phyloP scores from a whole-genome alignment of 35 echinoderm and acorn worm genomes.

The Apostichopus parvimensis region DNA sequence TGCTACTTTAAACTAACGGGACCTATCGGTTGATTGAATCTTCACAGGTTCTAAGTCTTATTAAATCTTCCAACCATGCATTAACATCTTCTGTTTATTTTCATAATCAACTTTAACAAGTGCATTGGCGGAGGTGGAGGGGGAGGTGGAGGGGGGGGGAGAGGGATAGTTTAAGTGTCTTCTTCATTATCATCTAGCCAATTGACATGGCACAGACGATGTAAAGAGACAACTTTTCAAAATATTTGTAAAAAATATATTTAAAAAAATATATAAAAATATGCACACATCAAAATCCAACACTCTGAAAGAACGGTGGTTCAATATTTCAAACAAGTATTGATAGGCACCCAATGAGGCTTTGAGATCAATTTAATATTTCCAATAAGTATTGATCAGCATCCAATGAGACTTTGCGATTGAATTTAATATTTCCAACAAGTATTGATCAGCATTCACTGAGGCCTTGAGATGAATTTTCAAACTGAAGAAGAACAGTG shows the following conservation, averaged over 20 bases:
- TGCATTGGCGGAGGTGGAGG: neutral
- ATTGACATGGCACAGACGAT: neutral
- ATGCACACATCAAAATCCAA: too few species aligned
- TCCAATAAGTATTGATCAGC: too few species aligned
- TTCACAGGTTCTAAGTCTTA: neutral
- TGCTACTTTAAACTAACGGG: neutral
- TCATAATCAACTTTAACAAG: neutral
- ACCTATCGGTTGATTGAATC: neutral
- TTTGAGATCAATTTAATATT: too few species aligned
- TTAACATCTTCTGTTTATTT: neutral
- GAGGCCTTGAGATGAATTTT: too few species aligned
- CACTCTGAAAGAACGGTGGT: neutral
- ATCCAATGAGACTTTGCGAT: too few species aligned
- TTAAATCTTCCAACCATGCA: constrained; percentile 1
- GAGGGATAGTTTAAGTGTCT: neutral
- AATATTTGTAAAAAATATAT: neutral
- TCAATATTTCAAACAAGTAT: neutral
- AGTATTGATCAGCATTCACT: too few species aligned
- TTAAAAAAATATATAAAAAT: too few species aligned
- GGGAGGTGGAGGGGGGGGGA: too few species aligned
- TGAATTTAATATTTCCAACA: too few species aligned
- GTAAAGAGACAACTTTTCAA: neutral
- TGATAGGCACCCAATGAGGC: too few species aligned
- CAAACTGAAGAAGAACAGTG: too few species aligned
- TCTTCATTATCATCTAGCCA: constrained; percentile 6